Percentiles rank a stretch among this genome's conserved stretches.
Conservation (phyloP, 1,140 invertebrate genomes). For the Bradysia coprophila region DNA sequence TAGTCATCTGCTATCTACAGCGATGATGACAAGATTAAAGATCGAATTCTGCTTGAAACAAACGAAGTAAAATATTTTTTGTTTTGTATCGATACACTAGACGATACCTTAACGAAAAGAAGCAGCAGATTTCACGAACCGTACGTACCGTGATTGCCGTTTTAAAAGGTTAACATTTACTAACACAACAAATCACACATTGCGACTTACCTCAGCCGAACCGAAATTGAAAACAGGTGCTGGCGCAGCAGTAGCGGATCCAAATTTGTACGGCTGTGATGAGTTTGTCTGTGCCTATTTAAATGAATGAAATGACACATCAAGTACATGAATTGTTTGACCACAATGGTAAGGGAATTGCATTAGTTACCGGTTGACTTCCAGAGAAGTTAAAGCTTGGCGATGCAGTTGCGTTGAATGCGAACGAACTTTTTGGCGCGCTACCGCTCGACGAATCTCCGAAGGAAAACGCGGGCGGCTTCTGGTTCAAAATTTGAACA, state of each 20-base stretch:
- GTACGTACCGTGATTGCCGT: no score
- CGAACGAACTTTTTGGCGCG: background rate
- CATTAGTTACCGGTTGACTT: background rate
- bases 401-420: background rate
- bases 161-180: background rate
- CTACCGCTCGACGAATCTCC: background rate
- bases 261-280: background rate
- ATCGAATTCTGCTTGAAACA: background rate
- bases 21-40: background rate
- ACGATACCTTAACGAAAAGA: background rate
- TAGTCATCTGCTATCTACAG: no score
- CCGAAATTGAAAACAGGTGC: background rate
- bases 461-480: background rate
- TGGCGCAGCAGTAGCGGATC: background rate
- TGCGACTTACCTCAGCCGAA: background rate
- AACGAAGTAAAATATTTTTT: background rate
- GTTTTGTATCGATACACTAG: background rate
- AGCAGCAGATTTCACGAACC: background rate
- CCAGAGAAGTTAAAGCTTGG: background rate
- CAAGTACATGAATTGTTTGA: background rate
- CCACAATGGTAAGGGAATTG: background rate
- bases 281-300: background rate
- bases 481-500: background rate
- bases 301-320: background rate
- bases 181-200: background rate